Conservation (phyloP, 2,797 vertebrate species). For the Pelochelys cantorii region DNA sequence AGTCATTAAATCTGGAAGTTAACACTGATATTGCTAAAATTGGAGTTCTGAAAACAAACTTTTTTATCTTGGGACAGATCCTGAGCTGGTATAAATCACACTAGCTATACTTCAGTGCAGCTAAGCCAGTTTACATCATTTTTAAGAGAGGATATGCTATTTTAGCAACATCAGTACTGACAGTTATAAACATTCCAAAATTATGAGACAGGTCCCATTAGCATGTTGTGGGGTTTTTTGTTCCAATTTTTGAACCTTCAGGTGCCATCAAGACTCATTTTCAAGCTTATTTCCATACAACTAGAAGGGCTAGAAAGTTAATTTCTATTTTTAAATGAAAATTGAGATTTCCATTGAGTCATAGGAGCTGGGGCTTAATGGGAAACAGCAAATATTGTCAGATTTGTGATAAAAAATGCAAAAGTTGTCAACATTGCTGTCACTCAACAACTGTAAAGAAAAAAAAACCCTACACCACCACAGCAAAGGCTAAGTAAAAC, state of each 20-base stretch:
- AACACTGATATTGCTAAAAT: slow-evolving; percentile 75
- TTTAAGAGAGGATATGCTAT: slow-evolving; percentile 64
- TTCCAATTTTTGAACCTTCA: not conserved
- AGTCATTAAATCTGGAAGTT: slow-evolving; percentile 78
- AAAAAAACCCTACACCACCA: not conserved
- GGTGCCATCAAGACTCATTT: not conserved
- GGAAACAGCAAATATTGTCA: slow-evolving; percentile 32
- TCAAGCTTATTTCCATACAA: not conserved
- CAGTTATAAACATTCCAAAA: slow-evolving; percentile 27
- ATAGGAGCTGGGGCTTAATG: not conserved
- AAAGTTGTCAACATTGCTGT: slow-evolving; percentile 17
- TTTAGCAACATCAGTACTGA: slow-evolving; percentile 56
- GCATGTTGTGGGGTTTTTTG: not conserved
- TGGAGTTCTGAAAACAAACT: slow-evolving; percentile 55
- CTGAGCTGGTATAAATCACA: slow-evolving; percentile 62
- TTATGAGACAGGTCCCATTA: not conserved
- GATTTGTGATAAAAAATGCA: slow-evolving; percentile 11
- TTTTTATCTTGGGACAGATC: slow-evolving; percentile 50
- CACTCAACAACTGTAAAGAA: slow-evolving; percentile 35
- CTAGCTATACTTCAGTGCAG: not conserved
- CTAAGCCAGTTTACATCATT: slow-evolving; percentile 53
- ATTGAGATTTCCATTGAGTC: slow-evolving; percentile 21
- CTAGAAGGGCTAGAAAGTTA: not conserved
- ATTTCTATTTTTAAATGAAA: slow-evolving; percentile 44
- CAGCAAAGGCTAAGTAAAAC: not conserved